Evolutionary conservation across 2,888 invertebrate species (phyloP).

Genomic region (Clepsis dumicolana): DNA sequence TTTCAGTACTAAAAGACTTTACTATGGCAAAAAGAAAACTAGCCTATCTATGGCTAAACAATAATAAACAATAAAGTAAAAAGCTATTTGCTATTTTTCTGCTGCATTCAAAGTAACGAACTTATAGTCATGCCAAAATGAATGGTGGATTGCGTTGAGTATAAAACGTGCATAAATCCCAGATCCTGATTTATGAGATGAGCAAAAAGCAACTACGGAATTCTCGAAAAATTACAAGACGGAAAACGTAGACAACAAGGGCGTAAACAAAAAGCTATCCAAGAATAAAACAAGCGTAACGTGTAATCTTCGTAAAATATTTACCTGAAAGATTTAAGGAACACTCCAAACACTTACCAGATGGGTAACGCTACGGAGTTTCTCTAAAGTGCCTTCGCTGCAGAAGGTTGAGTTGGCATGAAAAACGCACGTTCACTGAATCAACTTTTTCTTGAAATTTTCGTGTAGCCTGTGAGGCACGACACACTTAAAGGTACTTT

Average conservation of each 20-base stretch:
- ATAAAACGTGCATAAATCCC: background rate
- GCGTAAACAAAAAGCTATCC: background rate
- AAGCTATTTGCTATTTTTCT: too few species aligned
- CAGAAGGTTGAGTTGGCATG: slow-evolving; percentile 4
- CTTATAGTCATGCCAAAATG: background rate
- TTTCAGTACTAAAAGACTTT: too few species aligned
- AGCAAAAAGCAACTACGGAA: background rate
- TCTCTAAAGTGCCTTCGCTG: background rate
- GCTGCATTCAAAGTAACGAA: too few species aligned
- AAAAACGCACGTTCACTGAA: slow-evolving; percentile 2
- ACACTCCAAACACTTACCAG: slow-evolving; percentile 27
- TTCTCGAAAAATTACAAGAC: slow-evolving; percentile 2
- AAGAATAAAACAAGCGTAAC: slow-evolving; percentile 8
- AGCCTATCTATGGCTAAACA: too few species aligned
- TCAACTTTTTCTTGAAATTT: too few species aligned
- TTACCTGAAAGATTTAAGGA: slow-evolving; percentile 29
- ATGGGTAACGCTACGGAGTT: slow-evolving; percentile 2
- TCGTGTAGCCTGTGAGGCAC: too few species aligned
- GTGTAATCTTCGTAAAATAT: slow-evolving; percentile 23
- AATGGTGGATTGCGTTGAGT: background rate
- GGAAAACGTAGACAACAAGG: background rate
- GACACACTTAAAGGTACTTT: too few species aligned
- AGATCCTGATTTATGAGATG: background rate
- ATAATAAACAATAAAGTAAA: too few species aligned
- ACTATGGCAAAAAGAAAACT: too few species aligned